A percentile compares a stretch with the other conserved stretches of the same genome.
These are phyloP conservation scores for Phasianus colchicus DNA, from an alignment of 2,113 vertebrate genomes.

Conservation along the genomic window DNA sequence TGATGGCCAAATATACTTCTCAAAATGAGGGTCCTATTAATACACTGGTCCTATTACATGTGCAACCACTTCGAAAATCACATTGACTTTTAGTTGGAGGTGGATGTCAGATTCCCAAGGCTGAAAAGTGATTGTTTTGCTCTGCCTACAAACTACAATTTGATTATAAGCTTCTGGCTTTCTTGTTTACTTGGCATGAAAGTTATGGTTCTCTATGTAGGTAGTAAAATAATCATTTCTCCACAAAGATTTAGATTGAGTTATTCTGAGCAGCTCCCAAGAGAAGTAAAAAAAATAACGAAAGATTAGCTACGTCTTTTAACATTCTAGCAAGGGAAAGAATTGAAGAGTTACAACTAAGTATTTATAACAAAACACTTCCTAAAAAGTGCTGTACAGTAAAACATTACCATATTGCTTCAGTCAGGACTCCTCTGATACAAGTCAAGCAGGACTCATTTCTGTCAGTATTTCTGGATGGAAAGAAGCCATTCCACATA, in stretches of 20 bases:
- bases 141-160: neutral
- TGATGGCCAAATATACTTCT: neutral
- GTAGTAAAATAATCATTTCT: neutral
- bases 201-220: neutral
- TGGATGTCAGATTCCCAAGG: neutral
- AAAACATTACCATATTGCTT: constrained; percentile 35
- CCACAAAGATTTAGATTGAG: neutral
- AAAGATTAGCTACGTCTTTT: neutral
- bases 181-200: neutral
- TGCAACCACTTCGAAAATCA: neutral
- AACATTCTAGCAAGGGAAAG: neutral
- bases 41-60: neutral
- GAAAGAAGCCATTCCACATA: neutral
- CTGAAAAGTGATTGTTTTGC: neutral
- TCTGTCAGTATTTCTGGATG: neutral
- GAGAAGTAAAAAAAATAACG: neutral
- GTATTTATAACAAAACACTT: constrained; percentile 21
- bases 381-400: neutral
- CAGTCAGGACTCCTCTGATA: neutral
- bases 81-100: neutral
- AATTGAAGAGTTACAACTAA: neutral
- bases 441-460: neutral
- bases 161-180: neutral
- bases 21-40: neutral
- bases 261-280: neutral